Conservation (phyloP, 1,140 invertebrate species). For the Lithobius niger region DNA sequence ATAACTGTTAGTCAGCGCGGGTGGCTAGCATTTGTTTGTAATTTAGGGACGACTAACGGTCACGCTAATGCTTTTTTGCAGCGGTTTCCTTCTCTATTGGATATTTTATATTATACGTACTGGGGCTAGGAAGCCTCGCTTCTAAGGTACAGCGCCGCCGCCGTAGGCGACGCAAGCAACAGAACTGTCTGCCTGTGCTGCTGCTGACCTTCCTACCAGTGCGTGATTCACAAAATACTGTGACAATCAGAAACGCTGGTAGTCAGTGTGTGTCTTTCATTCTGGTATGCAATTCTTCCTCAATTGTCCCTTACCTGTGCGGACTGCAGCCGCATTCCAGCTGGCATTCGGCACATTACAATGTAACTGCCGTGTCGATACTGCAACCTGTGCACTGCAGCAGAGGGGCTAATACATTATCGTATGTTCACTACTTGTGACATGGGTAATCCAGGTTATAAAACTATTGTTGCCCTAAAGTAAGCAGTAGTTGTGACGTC, state of each 20-base stretch:
- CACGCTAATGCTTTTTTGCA: not conserved
- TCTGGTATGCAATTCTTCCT: conserved; percentile 7
- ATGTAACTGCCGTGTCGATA: too few relatives aligned
- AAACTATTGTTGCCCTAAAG: too few relatives aligned
- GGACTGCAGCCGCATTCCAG: too few relatives aligned
- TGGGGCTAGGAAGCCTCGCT: too few relatives aligned
- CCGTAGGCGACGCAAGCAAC: not conserved
- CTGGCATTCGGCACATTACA: too few relatives aligned
- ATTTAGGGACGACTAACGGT: not conserved
- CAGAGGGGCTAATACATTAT: too few relatives aligned
- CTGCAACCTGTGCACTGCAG: too few relatives aligned
- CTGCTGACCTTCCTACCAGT: not conserved
- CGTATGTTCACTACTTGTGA: too few relatives aligned
- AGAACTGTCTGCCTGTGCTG: not conserved
- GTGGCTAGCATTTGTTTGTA: not conserved
- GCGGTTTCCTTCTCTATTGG: not conserved
- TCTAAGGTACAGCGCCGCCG: too few relatives aligned
- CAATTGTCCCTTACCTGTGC: too few relatives aligned
- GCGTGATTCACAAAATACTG: not conserved
- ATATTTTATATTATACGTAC: not conserved
- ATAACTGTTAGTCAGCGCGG: not conserved
- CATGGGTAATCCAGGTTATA: too few relatives aligned
- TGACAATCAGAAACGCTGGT: conserved; percentile 3
- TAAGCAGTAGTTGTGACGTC: too few relatives aligned
- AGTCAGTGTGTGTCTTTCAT: conserved; percentile 4